Evolutionary conservation across 1,140 invertebrate genomes (phyloP), one percentile per base, ranked within the genome.

Genomic region (Nephila pilipes): DNA sequence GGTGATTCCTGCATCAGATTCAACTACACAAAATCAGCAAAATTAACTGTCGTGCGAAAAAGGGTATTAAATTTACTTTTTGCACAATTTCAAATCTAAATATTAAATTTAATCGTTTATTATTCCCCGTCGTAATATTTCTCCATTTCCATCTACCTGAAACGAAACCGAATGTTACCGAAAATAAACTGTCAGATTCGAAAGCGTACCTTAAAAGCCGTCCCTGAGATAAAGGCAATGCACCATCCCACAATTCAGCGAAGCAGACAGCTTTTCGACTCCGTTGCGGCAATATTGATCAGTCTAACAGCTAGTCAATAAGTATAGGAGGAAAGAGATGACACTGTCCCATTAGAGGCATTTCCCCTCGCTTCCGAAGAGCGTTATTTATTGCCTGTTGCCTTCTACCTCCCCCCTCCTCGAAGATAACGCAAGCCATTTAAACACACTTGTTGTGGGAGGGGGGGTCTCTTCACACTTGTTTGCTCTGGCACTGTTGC

Each of bases 321-420:
- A 57, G 55, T 87, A 57, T n/a, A 55, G 36, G n/a, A 54, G 80
- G 80, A 58, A 46, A 80, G n/a, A 20, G 88, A 65, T 91, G 79
- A 83, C 79, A 60, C 63, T 2, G 55, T 25, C 89, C 89, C 89
- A 91, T 91, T 91, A 91, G 32, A 63, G 55, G n/a, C 32, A 65
- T 3, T 63, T 57, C 54, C 79, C 58, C 46, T 38, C 32, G 8
- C 54, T 14, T 3, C 38, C 29, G 54, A 57, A 91, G 75, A 63
- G 36, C 57, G 57, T 91, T 91, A 83, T 91, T 91, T 91, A 91
- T 91, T 81, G 79, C 89, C 79, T 83, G 54, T 83, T 75, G 29
- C 65, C 65, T 75, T n/a, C n/a, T n/a, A n/a, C n/a, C n/a, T n/a
- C n/a, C 65, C 12, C 14, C 29, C 2, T 29, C 12, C 14, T 4